Conservation (phyloP, 2,888 invertebrate species). For the Microplitis deprimator region DNA sequence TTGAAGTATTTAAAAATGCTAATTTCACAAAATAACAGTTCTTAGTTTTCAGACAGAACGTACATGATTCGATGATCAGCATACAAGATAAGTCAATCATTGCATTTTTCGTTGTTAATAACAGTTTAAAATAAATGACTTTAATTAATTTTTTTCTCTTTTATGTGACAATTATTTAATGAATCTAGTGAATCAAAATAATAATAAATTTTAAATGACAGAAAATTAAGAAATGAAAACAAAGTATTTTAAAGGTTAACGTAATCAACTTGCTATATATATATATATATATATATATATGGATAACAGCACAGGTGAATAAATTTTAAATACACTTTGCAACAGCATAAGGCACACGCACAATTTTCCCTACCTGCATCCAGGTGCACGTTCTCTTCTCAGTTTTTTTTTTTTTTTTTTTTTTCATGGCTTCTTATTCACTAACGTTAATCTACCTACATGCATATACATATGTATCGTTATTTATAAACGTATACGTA, state of each 20-base stretch:
- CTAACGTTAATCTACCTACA: too few relatives aligned
- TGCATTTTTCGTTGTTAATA: too few relatives aligned
- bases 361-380: constrained; percentile 23
- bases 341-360: constrained; percentile 5
- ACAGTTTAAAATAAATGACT: too few relatives aligned
- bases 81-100: too few relatives aligned
- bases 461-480: too few relatives aligned
- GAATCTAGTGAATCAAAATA: neutral
- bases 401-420: neutral
- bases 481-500: neutral
- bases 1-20: too few relatives aligned
- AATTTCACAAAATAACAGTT: too few relatives aligned
- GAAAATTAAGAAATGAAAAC: neutral
- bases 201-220: neutral
- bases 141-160: too few relatives aligned
- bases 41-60: too few relatives aligned
- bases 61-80: too few relatives aligned
- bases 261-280: constrained; percentile 3
- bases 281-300: too few relatives aligned
- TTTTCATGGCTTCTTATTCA: neutral
- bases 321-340: constrained; percentile 8
- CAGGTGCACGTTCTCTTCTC: constrained; percentile 17
- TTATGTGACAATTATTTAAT: too few relatives aligned
- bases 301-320: constrained; percentile 16
- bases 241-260: constrained; percentile 5